Evolutionary conservation across 2,888 invertebrate genomes (phyloP).

Genomic region (Andricus curvator): DNA sequence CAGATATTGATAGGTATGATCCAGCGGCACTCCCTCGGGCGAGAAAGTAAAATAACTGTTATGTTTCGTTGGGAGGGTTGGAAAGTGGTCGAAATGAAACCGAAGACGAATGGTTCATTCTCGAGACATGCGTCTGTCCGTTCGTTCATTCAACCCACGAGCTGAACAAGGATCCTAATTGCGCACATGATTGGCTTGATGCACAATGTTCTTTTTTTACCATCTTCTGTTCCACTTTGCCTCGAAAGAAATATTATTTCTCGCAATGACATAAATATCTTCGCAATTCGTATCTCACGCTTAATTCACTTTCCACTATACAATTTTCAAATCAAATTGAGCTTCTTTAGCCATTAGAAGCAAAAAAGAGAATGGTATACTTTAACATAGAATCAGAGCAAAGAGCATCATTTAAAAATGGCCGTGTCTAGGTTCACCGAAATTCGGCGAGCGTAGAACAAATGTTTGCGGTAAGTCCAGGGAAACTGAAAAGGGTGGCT

Average conservation of each 20-base stretch:
- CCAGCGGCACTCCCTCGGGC: background rate
- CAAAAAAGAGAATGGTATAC: no score
- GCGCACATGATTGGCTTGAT: slow-evolving; percentile 31
- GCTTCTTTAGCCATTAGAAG: background rate
- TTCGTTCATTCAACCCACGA: slow-evolving; percentile 24
- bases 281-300: background rate
- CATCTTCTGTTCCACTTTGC: background rate
- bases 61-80: slow-evolving; percentile 25
- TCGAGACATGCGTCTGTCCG: slow-evolving; percentile 9
- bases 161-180: slow-evolving; percentile 33
- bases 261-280: background rate
- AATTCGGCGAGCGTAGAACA: no score
- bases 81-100: background rate
- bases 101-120: slow-evolving; percentile 33
- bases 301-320: background rate
- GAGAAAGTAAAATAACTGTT: slow-evolving; percentile 28
- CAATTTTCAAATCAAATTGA: background rate
- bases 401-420: no score
- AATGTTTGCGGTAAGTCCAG: no score
- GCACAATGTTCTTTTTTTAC: slow-evolving; percentile 15
- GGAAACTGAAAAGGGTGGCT: no score
- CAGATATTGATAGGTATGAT: slow-evolving; percentile 26
- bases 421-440: no score
- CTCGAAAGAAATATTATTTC: slow-evolving; percentile 15
- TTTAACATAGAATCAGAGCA: no score